Percentiles rank a stretch among this genome's conserved stretches.
These are phyloP conservation scores for Scomberomorus guttatus DNA, from an alignment of 2,797 vertebrate species.

Conservation along the genomic window DNA sequence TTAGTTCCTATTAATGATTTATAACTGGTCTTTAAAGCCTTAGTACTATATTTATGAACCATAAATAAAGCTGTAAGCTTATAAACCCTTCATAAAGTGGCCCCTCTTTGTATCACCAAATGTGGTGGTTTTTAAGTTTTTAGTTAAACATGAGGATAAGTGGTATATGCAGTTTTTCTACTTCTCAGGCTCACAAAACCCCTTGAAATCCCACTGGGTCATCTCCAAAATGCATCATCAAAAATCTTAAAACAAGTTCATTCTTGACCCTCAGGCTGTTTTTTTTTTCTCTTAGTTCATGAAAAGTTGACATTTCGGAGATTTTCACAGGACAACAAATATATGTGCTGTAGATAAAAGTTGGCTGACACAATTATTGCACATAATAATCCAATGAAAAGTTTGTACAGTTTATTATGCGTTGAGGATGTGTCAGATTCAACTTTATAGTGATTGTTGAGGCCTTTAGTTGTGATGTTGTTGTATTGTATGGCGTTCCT, in stretches of 20 bases:
- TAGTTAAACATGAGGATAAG: not conserved
- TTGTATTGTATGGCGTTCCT: not conserved
- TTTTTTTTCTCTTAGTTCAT: conserved; percentile 3
- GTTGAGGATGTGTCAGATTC: conserved; percentile 4
- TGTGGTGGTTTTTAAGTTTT: not conserved
- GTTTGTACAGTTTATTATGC: not conserved
- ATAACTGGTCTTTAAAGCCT: not conserved
- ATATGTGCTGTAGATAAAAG: conserved; percentile 41
- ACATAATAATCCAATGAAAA: conserved; percentile 29
- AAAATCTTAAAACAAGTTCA: conserved; percentile 7
- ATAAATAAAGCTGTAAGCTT: not conserved
- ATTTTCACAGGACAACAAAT: conserved; percentile 14
- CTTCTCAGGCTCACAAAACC: not conserved
- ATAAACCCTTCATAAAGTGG: not conserved
- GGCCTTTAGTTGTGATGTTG: conserved; percentile 4
- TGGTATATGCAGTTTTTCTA: conserved; percentile 3
- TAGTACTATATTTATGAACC: not conserved
- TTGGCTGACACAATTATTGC: conserved; percentile 22
- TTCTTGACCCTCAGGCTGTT: conserved; percentile 14
- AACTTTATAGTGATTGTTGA: not conserved
- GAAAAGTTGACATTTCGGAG: conserved; percentile 19
- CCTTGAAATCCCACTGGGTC: not conserved
- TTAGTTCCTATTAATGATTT: not conserved
- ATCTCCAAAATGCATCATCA: not conserved
- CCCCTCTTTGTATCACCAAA: not conserved